Base-by-base conservation (phyloP, 2,113 vertebrate species). In the Vombatus ursinus region DNA sequence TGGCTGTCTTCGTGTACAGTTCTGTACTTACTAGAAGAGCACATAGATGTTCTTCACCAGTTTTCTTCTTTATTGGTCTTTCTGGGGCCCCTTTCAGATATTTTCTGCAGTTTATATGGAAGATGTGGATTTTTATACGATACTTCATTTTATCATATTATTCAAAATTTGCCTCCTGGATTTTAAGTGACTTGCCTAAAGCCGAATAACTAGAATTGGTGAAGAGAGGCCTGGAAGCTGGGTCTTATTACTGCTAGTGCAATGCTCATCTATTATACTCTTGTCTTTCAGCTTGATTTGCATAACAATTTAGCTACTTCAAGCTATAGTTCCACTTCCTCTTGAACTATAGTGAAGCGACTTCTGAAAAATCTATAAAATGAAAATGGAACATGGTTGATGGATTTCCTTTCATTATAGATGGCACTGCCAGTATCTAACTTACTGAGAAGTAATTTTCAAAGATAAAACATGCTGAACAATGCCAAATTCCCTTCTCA, bases 401-500 rank as follows among this genome's bases (percentile, higher is more conserved):
- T 89, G n/a, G 50, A 49, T 90, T 89, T 94, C 11, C 93, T 91
- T 96, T 94, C 22, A 19, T 48, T 92, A 49, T 37, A 49, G 47
- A 94, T 93, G 23, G 2, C 28, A 94, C 94, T 50, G 93, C 90
- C 93, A 93, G n/a, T 49, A 96, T 93, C 90, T 23, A 10, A 51
- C 44, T 94, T 96, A 89, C 37, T 93, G 50, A 92, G 96, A 97
- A 68, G 2, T 93, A 95, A 91, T 68, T 50, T 91, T 94, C 44
- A 93, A 94, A 50, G 84, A 95, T 84, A 52, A 91, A 96, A 94
- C 53, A 94, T 68, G 50, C 94, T 95, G 12, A 51, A 19, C 19
- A 61, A 95, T 96, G 92, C 52, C 95, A 97, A 95, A 94, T 0
- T 44, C 92, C 91, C 54, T 48, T 95, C 90, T 93, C 93, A 31